Percentiles rank a stretch among this genome's conserved stretches.
Evolutionary conservation across 2,797 vertebrate species (phyloP).

Genomic region (Amniataba percoides): DNA sequence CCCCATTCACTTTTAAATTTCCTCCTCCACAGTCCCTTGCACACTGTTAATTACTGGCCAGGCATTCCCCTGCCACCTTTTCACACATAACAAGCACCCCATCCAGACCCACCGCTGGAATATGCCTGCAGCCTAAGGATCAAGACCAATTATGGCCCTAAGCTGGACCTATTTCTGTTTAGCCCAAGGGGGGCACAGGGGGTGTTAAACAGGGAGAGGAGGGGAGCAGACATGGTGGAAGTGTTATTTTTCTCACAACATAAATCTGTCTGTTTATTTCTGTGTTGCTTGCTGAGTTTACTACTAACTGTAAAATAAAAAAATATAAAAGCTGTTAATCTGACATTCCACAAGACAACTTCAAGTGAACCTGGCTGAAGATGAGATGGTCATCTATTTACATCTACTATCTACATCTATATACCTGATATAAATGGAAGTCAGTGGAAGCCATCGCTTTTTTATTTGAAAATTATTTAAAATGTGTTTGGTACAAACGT

Average conservation of each 20-base stretch:
- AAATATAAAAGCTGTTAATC: slow-evolving; percentile 33
- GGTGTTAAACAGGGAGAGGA: slow-evolving; percentile 76
- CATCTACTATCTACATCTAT: neutral
- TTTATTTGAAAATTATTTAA: neutral
- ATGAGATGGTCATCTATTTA: neutral
- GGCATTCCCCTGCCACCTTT: slow-evolving; percentile 92
- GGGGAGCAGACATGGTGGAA: slow-evolving; percentile 74
- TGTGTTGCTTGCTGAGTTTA: slow-evolving; percentile 65
- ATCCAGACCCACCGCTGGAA: slow-evolving; percentile 83
- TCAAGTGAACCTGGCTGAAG: neutral
- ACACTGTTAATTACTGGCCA: slow-evolving; percentile 95
- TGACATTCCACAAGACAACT: slow-evolving; percentile 7
- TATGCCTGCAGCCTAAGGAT: slow-evolving; percentile 84
- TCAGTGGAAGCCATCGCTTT: neutral
- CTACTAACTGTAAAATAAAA: slow-evolving; percentile 43
- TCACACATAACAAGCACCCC: slow-evolving; percentile 83
- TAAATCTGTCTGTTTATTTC: slow-evolving; percentile 79
- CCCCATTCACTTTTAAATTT: slow-evolving; percentile 98
- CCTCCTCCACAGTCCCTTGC: slow-evolving; percentile 94
- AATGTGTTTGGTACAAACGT: neutral
- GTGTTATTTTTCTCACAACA: slow-evolving; percentile 83
- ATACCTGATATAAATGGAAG: neutral
- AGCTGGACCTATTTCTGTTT: slow-evolving; percentile 87
- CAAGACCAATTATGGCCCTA: slow-evolving; percentile 87
- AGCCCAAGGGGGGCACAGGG: slow-evolving; percentile 73